These are phyloP conservation scores for Lingula anatina DNA, from an alignment of 2,888 invertebrate genomes.

Conservation along the genomic window DNA sequence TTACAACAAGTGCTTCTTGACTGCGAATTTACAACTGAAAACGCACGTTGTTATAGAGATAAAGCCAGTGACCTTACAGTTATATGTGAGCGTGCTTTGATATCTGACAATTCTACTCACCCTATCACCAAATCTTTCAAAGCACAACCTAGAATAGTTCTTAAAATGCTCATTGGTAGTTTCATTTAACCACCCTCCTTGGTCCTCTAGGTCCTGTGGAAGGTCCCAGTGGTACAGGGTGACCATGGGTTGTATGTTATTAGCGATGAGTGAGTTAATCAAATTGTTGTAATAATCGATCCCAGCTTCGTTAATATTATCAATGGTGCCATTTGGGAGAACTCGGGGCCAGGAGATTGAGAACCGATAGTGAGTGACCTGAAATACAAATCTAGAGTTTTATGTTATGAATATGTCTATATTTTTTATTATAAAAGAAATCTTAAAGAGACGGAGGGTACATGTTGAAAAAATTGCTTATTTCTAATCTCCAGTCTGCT, in stretches of 20 bases:
- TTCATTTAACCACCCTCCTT: slow-evolving; percentile 50
- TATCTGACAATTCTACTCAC: too few species aligned
- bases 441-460: too few species aligned
- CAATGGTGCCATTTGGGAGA: slow-evolving; percentile 60
- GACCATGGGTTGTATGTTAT: slow-evolving; percentile 60
- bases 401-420: too few species aligned
- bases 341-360: slow-evolving; percentile 69
- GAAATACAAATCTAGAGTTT: neutral
- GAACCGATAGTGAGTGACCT: slow-evolving; percentile 49
- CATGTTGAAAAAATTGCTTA: too few species aligned
- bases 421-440: too few species aligned
- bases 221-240: slow-evolving; percentile 57
- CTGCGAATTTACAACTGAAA: too few species aligned
- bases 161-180: slow-evolving; percentile 40
- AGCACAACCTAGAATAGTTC: slow-evolving; percentile 50
- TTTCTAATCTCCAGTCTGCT: too few species aligned
- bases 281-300: slow-evolving; percentile 73
- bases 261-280: slow-evolving; percentile 64
- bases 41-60: too few species aligned
- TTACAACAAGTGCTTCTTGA: too few species aligned
- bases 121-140: slow-evolving; percentile 46
- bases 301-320: slow-evolving; percentile 61
- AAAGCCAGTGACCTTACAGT: too few species aligned
- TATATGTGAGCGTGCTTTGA: too few species aligned
- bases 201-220: slow-evolving; percentile 49